Evolutionary conservation across 2,888 invertebrate genomes (phyloP), one percentile per base, ranked within the genome.

Genomic region (Cephus pulcher): DNA sequence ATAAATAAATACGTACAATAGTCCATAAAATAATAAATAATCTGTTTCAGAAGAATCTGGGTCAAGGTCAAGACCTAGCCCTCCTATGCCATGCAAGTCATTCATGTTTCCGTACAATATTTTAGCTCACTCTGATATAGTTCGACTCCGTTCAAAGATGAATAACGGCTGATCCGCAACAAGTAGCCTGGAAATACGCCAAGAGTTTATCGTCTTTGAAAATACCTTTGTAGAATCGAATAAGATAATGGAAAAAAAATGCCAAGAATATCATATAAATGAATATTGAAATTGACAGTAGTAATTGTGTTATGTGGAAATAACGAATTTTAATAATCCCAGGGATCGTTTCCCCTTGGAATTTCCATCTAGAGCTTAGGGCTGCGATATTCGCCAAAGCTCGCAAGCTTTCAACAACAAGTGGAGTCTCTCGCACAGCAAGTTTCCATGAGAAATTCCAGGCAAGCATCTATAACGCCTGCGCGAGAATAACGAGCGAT

Each of bases 401-500:
- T 40, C 40, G 15, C 40, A 40, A 40, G 40, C 40, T 40, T 6
- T 40, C 40, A 15, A 40, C 15, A 15, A 40, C 15, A 6, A 40
- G 40, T 40, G 40, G 40, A 40, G 40, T 40, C 40, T 40, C 40
- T 40, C 15, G 40, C 15, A 40, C 4, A 15, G 15, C 40, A 6
- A 40, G 15, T 40, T 40, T 15, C 40, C 40, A 40, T 40, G 40
- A 40, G 71, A 32, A 15, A 33, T 33, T 71, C n/a, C 4, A 12
- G 71, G 71, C 71, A 33, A 35, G 40, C 40, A 0, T 15, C 70
- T 70, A 12, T 6, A 69, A 80, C 90, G 90, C 86, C 82, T 89
- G 90, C 90, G 90, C 87, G 86, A 85, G 85, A 90, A 90, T 90
- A 90, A 90, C 90, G 90, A 90, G 83, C 90, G 90, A 88, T 87